Percentiles rank a stretch among this genome's conserved stretches.
Evolutionary conservation across 2,113 vertebrate species (phyloP).

Genomic region (Perognathus longimembris): DNA sequence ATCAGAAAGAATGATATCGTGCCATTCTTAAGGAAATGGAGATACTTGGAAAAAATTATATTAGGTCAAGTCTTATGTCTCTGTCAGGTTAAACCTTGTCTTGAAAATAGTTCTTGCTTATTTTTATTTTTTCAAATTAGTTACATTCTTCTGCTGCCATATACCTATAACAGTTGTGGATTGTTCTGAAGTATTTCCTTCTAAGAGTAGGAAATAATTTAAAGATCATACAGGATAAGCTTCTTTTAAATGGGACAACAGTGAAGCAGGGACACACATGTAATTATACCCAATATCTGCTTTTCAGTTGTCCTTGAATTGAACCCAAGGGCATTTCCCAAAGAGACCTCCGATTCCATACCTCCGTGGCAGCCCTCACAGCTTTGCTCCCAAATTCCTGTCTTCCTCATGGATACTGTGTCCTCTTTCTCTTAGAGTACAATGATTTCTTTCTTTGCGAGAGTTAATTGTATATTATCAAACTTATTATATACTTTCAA

Average conservation of each 20-base stretch:
- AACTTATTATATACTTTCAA: too few relatives aligned
- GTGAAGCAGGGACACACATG: neutral
- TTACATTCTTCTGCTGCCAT: neutral
- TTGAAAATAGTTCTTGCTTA: neutral
- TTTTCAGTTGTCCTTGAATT: neutral
- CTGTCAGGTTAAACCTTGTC: neutral
- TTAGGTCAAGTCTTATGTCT: too few relatives aligned
- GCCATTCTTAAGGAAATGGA: too few relatives aligned
- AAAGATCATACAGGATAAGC: neutral
- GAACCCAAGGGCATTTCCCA: neutral
- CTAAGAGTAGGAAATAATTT: neutral
- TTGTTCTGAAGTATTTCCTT: neutral
- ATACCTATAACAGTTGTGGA: neutral
- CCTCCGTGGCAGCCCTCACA: neutral
- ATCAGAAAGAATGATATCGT: too few relatives aligned
- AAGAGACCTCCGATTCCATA: neutral
- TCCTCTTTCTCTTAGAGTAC: neutral
- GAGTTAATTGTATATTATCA: too few relatives aligned
- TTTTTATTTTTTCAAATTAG: neutral
- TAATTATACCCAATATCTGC: fast-evolving
- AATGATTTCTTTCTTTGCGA: too few relatives aligned
- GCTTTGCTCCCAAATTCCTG: neutral
- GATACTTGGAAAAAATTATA: too few relatives aligned
- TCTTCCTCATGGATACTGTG: neutral
- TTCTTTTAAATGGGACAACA: neutral